Conservation (phyloP, 2,797 vertebrate species). For the Brachyrhaphis roseni region DNA sequence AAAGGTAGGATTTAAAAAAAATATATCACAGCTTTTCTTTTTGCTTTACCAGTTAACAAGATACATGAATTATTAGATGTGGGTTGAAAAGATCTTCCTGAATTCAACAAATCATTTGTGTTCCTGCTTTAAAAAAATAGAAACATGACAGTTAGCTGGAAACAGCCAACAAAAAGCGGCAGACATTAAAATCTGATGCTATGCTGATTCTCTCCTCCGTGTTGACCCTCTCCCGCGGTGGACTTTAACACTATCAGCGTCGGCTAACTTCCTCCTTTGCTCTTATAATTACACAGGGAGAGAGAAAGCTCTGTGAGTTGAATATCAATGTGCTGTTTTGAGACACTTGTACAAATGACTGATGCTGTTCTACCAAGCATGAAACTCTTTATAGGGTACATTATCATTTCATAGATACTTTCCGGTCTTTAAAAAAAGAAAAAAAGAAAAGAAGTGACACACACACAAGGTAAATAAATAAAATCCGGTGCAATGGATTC, state of each 20-base stretch:
- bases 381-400: neutral
- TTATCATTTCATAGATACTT: neutral
- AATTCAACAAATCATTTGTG: neutral
- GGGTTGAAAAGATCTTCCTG: neutral
- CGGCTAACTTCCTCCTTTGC: slow-evolving; percentile 8
- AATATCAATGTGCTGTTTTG: slow-evolving; percentile 8
- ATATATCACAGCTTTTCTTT: neutral
- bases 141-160: neutral
- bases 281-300: slow-evolving; percentile 16
- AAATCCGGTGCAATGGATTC: neutral
- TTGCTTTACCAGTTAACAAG: too few relatives aligned
- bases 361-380: slow-evolving; percentile 1
- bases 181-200: neutral
- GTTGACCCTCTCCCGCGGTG: neutral
- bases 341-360: slow-evolving; percentile 1
- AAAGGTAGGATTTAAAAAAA: neutral
- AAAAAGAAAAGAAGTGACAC: neutral
- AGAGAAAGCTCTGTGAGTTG: slow-evolving; percentile 9
- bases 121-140: neutral
- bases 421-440: neutral
- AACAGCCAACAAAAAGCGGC: neutral
- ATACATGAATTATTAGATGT: neutral
- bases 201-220: slow-evolving; percentile 1
- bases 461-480: neutral
- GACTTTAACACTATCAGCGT: neutral